A percentile compares a stretch with the other conserved stretches of the same genome.
phyloP scores from a whole-genome alignment of 1,140 invertebrate genomes.

The Drosophila quadrilineata region DNA sequence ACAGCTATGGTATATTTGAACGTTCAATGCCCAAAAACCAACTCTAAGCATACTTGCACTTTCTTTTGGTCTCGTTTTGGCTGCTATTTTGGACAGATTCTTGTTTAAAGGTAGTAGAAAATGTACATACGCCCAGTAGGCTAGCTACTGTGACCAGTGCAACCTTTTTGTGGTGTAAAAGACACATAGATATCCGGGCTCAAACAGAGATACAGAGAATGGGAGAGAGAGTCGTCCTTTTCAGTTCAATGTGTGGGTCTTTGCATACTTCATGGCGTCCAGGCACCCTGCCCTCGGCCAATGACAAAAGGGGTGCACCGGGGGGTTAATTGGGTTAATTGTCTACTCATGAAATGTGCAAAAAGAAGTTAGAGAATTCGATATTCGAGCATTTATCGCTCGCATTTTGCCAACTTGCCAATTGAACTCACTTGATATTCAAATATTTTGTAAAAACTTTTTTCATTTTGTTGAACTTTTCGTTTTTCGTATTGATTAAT shows the following conservation, averaged over 20 bases:
- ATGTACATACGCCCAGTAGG: conserved; percentile 62
- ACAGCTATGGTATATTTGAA: conserved; percentile 6
- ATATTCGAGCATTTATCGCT: conserved; percentile 37
- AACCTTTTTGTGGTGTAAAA: conserved; percentile 81
- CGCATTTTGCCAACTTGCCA: conserved; percentile 72
- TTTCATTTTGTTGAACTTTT: conserved; percentile 49
- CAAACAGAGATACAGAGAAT: too few species aligned
- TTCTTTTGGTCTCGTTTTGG: conserved; percentile 8
- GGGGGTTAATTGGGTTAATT: too few species aligned
- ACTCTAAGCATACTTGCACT: conserved; percentile 56
- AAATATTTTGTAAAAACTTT: conserved; percentile 16
- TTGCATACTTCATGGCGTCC: conserved; percentile 27
- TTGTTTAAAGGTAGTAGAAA: conserved; percentile 81
- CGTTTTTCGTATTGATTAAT: conserved; percentile 24
- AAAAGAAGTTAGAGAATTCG: conserved; percentile 18
- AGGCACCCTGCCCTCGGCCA: background rate
- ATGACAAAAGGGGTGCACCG: background rate
- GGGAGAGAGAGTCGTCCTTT: too few species aligned
- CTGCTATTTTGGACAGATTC: conserved; percentile 81
- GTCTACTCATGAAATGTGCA: conserved; percentile 31
- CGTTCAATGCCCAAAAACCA: too few species aligned
- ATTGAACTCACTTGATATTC: conserved; percentile 80
- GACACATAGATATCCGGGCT: too few species aligned
- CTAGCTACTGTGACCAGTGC: conserved; percentile 60
- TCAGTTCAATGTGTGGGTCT: conserved; percentile 1